phyloP scores from a whole-genome alignment of 2,113 vertebrate genomes.

The Hippocampus mohnikei region DNA sequence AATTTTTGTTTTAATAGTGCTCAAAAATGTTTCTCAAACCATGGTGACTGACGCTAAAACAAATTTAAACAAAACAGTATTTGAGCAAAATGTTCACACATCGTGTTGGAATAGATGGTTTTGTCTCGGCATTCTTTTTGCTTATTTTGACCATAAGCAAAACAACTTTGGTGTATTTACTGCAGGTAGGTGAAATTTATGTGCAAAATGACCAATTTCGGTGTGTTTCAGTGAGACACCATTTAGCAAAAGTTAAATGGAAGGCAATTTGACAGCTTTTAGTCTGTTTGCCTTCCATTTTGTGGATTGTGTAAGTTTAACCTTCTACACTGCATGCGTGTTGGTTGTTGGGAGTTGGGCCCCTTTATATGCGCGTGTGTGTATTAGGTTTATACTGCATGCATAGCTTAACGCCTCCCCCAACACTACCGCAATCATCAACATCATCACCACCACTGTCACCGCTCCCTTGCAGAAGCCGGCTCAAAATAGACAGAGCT shows the following conservation, averaged over 20 bases:
- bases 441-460: neutral
- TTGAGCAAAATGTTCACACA: neutral
- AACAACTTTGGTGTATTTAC: neutral
- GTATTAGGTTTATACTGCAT: slow-evolving; percentile 63
- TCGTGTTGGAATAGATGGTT: neutral
- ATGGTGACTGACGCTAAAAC: no score
- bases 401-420: slow-evolving; percentile 47
- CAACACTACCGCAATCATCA: neutral
- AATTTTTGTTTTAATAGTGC: no score
- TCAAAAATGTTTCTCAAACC: no score
- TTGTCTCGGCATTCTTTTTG: neutral
- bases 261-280: neutral
- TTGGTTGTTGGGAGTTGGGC: slow-evolving; percentile 38
- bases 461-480: slow-evolving; percentile 50
- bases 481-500: slow-evolving; percentile 52
- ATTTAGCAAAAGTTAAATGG: neutral
- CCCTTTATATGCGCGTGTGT: slow-evolving; percentile 17
- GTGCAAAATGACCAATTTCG: neutral
- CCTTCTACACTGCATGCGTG: slow-evolving; percentile 43
- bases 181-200: neutral
- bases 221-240: neutral
- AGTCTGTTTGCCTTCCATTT: neutral
- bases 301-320: neutral
- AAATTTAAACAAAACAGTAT: no score
- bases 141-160: neutral